Base-by-base conservation (phyloP, 1,140 invertebrate genomes). In the Mesaphorura yosii region DNA sequence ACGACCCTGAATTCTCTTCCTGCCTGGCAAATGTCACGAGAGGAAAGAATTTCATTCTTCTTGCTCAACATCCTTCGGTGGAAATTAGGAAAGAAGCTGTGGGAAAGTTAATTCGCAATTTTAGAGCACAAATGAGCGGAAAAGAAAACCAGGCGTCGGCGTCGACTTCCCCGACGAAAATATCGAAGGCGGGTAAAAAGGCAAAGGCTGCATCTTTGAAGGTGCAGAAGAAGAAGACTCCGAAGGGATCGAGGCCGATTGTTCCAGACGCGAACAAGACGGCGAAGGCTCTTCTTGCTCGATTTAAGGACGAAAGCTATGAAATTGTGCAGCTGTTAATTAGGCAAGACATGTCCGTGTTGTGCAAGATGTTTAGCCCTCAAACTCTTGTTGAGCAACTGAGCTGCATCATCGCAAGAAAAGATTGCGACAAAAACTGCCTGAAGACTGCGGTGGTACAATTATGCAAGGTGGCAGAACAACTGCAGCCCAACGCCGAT, bases 301-400 rank as follows among this genome's bases (percentile, higher is more conserved):
- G 57, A 51, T 63, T 63, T 45, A 12, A 25, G 10, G 60, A 63
- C 50, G 54, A 63, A 14, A 23, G 39, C 38, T 6, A 10, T n/a
- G 14, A 12, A 3, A 48, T 63, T 25, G 38, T 57, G 10, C n/a
- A 15, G 19, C 2, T 28, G 1, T 20, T 63, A 22, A 2, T 59
- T 10, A 55, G 53, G 19, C 0, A 0, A 1, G 57, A 62, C 26
- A 10, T 47, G 0, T 37, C 23, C 10, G 17, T 52, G 4, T 38
- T 59, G 14, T 15, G 22, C 3, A 31, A 57, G 34, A 7, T 62
- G 17, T 62, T 59, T 42, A 39, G 26, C 15, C 39, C 31, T 3
- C 25, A 50, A 44, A 54, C 47, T 3, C 22, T 62, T n/a, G 22
- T 57, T 14, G 34, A 53, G n/a, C n/a, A n/a, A n/a, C n/a, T n/a